Base-by-base conservation (phyloP, 2,113 vertebrate species). In the Stigmatopora argus region DNA sequence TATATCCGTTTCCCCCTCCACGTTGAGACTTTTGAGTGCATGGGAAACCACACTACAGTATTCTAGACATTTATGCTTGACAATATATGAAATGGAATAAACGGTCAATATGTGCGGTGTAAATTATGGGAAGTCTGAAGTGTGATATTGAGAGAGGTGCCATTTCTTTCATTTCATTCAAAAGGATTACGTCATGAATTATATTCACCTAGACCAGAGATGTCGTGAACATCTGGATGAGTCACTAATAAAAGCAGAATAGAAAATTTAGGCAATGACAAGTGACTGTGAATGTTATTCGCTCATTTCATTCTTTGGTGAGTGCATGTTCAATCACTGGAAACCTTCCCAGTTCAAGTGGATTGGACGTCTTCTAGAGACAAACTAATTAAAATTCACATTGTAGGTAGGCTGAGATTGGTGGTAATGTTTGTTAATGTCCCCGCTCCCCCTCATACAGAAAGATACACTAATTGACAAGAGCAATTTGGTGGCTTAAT, bases 11-110 rank as follows among this genome's bases (percentile, higher is more conserved):
- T 75, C 70, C 21, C 10, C 15, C 38, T 58, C 66, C 75, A 76
- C 70, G 67, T 74, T 23, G 82, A 72, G 66, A 80, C 58, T 76
- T 72, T 65, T 83, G 65, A 79, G 64, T 66, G 70, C 69, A 75
- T 63, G 77, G 64, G 60, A 79, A 62, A 66, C 72, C 41, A 72
- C 66, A 71, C 67, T 58, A 65, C 70, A 58, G 11, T 19, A 34
- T 41, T 41, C 18, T 13, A 7, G 53, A 14, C 23, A 56, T 23
- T 56, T 56, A 56, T 17, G 53, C 14, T 53, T 21, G 19, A 34
- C 7, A 56, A 56, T 31, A 31, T 31, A 56, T 31, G 5, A 56
- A 56, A 31, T 31, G 53, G 31, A 55, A 53, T 52, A 17, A 52
- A 52, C 3, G 51, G 51, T 8, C 51, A 53, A 53, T 23, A 56